Base-by-base conservation (phyloP, 1,140 invertebrate species). In the Meloidogyne exigua region DNA sequence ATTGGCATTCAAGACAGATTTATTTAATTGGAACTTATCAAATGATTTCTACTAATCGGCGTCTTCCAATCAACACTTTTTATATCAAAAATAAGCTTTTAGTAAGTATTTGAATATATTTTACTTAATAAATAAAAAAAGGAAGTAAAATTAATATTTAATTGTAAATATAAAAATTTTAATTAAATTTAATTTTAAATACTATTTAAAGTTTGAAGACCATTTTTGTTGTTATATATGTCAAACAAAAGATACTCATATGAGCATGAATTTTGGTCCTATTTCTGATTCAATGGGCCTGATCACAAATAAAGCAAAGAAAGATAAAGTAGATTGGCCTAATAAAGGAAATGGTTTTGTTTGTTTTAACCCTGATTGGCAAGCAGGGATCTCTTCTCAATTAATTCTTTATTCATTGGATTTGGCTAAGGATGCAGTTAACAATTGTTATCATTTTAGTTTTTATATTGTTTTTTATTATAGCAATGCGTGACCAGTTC, bases 21-120 rank as follows among this genome's bases (percentile, higher is more conserved):
- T 68, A 68, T 68, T n/a, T 68, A 42, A 42, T 68, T 42, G 28
- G 66, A n/a, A 25, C n/a, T 42, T 68, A 36, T 32, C 66, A 68
- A 10, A 18, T 57, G 7, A 57, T 57, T n/a, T 57, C 49, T 9
- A n/a, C 18, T 7, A n/a, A n/a, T n/a, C 4, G 49, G 21, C 49
- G 49, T 1, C 5, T n/a, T n/a, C 49, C 49, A 57, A 21, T 57
- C 49, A n/a, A 57, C n/a, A 57, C 49, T 21, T 57, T n/a, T 57
- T 57, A 57, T n/a, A 2, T 57, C 0, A n/a, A n/a, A n/a, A 57
- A 57, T n/a, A 57, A 57, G n/a, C n/a, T 57, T 57, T 15, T 57
- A 7, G 49, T 57, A n/a, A 57, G 49, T 49, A 18, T 18, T 3
- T 1, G 44, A 57, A 57, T 57, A 39, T 39, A 39, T 39, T 39